Conservation (phyloP, 2,888 invertebrate species). For the Orthosia gothica region DNA sequence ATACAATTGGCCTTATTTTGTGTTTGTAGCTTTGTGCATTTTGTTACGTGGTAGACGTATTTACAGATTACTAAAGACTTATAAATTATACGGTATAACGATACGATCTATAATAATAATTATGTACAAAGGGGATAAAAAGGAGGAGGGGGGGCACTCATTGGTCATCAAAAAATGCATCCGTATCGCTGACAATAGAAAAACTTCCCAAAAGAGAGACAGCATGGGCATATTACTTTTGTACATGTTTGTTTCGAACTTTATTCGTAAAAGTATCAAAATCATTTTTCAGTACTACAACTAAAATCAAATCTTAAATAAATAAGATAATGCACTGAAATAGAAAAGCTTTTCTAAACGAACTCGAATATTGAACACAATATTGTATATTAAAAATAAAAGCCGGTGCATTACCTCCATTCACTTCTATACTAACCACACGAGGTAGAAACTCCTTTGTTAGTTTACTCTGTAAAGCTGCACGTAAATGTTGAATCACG, state of each 20-base stretch:
- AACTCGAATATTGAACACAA: conserved; percentile 37
- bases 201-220: too few relatives aligned
- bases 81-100: too few relatives aligned
- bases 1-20: conserved; percentile 46
- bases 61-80: too few relatives aligned
- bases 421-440: conserved; percentile 31
- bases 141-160: too few relatives aligned
- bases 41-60: background rate
- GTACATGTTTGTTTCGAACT: background rate
- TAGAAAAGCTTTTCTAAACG: conserved; percentile 26
- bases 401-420: conserved; percentile 38
- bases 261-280: background rate
- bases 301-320: background rate
- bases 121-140: too few relatives aligned
- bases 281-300: background rate
- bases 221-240: too few relatives aligned
- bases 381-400: conserved; percentile 54
- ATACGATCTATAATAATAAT: too few relatives aligned
- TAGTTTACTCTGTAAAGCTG: conserved; percentile 42
- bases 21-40: conserved; percentile 1
- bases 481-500: conserved; percentile 69
- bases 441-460: conserved; percentile 47
- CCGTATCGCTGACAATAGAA: too few relatives aligned
- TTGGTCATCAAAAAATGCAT: too few relatives aligned
- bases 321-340: conserved; percentile 9